Percentiles rank a stretch among this genome's conserved stretches.
phyloP scores from a whole-genome alignment of 2,113 vertebrate species.

The Cettia cetti region DNA sequence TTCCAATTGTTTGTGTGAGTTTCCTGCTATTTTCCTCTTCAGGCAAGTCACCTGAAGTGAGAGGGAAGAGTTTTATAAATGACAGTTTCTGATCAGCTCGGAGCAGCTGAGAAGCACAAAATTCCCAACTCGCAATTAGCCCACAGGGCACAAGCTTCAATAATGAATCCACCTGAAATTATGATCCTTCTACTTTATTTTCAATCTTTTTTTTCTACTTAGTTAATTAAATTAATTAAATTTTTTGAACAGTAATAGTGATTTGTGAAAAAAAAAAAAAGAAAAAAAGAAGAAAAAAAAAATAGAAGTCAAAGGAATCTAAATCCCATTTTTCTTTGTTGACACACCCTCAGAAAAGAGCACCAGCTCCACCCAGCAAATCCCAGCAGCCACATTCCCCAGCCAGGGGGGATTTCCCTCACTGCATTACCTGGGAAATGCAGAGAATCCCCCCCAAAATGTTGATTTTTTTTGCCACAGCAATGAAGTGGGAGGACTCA shows the following conservation, averaged over 20 bases:
- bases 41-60: neutral
- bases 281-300: neutral
- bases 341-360: neutral
- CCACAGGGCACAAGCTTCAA: neutral
- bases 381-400: neutral
- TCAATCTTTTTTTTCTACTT: neutral
- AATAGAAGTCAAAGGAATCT: neutral
- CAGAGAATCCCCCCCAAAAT: neutral
- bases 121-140: neutral
- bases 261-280: neutral
- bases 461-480: neutral
- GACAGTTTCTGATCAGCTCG: neutral
- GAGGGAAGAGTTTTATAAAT: neutral
- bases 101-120: neutral
- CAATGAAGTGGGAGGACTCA: neutral
- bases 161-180: neutral
- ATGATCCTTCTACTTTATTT: neutral
- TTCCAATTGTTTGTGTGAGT: neutral
- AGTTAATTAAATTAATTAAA: neutral
- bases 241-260: neutral
- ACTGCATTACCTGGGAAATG: accelerated
- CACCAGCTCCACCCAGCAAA: neutral
- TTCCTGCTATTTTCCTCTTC: neutral
- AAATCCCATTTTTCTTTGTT: neutral
- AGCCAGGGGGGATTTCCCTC: neutral